Evolutionary conservation across 2,888 invertebrate species (phyloP).

Genomic region (Drosophila limbata): DNA sequence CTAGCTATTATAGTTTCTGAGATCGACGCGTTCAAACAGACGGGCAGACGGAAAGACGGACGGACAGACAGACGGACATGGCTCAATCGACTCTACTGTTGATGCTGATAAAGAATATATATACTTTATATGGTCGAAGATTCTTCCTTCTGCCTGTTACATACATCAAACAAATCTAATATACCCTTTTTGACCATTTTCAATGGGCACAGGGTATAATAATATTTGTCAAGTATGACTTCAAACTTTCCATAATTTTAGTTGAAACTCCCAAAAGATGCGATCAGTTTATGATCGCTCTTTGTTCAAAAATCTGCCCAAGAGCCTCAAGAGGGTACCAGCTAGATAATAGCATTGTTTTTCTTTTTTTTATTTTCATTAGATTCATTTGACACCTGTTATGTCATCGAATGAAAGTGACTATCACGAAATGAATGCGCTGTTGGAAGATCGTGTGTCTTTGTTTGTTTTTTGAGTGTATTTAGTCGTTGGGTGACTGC

Average conservation of each 20-base stretch:
- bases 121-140: no score
- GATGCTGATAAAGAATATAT: no score
- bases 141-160: no score
- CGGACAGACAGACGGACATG: no score
- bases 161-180: no score
- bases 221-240: background rate
- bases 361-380: background rate
- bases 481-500: conserved; percentile 33
- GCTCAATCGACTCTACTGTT: no score
- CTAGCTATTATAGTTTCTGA: no score
- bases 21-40: no score
- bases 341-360: conserved; percentile 13
- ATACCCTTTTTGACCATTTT: no score
- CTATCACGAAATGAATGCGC: conserved; percentile 24
- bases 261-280: conserved; percentile 2
- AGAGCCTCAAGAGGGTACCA: conserved; percentile 4
- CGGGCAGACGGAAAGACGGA: no score
- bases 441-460: conserved; percentile 24
- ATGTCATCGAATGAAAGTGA: conserved; percentile 64
- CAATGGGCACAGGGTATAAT: no score
- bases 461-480: conserved; percentile 23
- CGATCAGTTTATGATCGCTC: conserved; percentile 38
- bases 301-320: conserved; percentile 20
- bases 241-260: background rate
- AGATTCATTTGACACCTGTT: conserved; percentile 31